Evolutionary conservation across 1,140 invertebrate genomes (phyloP).

Genomic region (Drosophila aff.): DNA sequence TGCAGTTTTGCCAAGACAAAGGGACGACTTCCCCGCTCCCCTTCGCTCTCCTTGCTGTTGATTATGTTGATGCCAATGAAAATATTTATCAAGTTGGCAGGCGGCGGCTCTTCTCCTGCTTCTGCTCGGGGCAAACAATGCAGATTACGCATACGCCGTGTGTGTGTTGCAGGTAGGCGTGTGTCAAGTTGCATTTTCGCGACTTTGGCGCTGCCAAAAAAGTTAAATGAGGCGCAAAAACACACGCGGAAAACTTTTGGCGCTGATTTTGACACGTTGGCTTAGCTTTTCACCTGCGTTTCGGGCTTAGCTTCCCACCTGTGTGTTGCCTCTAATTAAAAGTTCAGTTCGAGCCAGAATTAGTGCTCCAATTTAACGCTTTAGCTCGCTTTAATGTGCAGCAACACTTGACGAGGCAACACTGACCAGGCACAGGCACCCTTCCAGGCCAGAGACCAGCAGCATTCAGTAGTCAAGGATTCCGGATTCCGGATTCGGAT

Average conservation of each 20-base stretch:
- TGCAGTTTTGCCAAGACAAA: slow-evolving; percentile 52
- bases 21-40: not conserved
- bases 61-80: slow-evolving; percentile 63
- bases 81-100: slow-evolving; percentile 71
- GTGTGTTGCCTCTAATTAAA: slow-evolving; percentile 61
- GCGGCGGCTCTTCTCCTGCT: slow-evolving; percentile 5
- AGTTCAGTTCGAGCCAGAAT: slow-evolving; percentile 53
- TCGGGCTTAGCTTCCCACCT: not conserved
- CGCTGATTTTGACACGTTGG: slow-evolving; percentile 66
- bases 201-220: slow-evolving; percentile 27
- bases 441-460: slow-evolving; percentile 13
- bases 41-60: slow-evolving; percentile 11
- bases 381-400: slow-evolving; percentile 47
- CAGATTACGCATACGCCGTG: slow-evolving; percentile 62
- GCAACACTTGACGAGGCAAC: slow-evolving; percentile 29
- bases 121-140: slow-evolving; percentile 19
- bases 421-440: not conserved
- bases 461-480: slow-evolving; percentile 44
- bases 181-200: slow-evolving; percentile 62
- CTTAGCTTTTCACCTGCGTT: slow-evolving; percentile 26
- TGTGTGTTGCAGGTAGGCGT: slow-evolving; percentile 5
- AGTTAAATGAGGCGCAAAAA: slow-evolving; percentile 63
- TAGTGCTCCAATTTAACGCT: slow-evolving; percentile 9
- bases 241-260: slow-evolving; percentile 40
- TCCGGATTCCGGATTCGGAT: slow-evolving; percentile 1